Percentiles rank a stretch among this genome's conserved stretches.
phyloP scores from a whole-genome alignment of 2,888 invertebrate genomes.

The Synergus laeviventris region DNA sequence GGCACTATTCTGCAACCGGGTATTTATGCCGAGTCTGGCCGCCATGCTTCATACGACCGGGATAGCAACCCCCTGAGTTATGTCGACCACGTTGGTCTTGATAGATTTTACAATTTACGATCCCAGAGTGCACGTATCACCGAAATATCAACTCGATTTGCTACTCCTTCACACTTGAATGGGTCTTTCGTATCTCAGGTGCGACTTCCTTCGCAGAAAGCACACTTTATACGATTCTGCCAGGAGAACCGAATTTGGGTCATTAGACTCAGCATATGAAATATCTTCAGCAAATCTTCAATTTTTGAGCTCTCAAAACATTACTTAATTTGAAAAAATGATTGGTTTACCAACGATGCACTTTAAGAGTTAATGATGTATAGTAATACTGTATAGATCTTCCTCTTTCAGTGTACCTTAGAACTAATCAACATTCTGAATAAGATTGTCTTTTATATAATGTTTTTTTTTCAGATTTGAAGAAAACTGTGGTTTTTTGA shows the following conservation, averaged over 20 bases:
- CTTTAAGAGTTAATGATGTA: too few species aligned
- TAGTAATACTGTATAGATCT: too few species aligned
- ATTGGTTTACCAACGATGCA: too few species aligned
- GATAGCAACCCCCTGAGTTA: slow-evolving; percentile 73
- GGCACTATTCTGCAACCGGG: slow-evolving; percentile 72
- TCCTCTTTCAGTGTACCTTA: too few species aligned
- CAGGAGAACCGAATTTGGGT: too few species aligned
- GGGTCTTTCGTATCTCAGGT: slow-evolving; percentile 7
- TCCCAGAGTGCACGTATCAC: slow-evolving; percentile 62
- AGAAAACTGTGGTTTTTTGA: not conserved
- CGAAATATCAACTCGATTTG: slow-evolving; percentile 59
- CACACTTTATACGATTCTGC: not conserved
- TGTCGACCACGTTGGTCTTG: slow-evolving; percentile 75
- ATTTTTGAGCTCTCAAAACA: too few species aligned
- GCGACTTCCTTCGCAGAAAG: not conserved
- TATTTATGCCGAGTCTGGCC: slow-evolving; percentile 76
- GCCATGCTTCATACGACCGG: slow-evolving; percentile 74
- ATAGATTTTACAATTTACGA: slow-evolving; percentile 76
- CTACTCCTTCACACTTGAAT: slow-evolving; percentile 35
- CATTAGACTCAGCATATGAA: too few species aligned
- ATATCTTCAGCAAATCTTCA: too few species aligned
- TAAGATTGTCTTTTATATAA: not conserved
- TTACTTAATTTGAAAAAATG: too few species aligned
- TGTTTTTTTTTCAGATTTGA: not conserved
- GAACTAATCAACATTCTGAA: too few species aligned